Conservation (phyloP, 37 sponge, comb jelly and placozoan species). For the Agelas oroides region DNA sequence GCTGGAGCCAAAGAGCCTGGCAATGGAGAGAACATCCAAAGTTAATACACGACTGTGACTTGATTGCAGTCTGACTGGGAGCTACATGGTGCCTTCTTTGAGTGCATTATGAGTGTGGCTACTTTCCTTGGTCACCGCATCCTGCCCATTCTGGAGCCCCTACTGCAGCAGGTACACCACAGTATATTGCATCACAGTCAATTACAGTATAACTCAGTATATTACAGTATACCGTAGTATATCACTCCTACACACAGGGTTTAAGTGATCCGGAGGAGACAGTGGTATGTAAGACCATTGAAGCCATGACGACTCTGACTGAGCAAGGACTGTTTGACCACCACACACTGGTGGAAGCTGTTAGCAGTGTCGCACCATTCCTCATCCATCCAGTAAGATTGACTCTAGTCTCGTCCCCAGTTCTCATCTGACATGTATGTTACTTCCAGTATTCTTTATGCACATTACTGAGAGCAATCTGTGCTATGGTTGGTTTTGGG, state of each 20-base stretch:
- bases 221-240: too few species aligned
- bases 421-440: too few species aligned
- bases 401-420: too few species aligned
- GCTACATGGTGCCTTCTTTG: conserved; percentile 92
- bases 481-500: too few species aligned
- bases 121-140: conserved; percentile 86
- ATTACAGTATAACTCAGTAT: too few species aligned
- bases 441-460: too few species aligned
- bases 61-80: conserved; percentile 88
- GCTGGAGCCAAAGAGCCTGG: too few species aligned
- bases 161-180: conserved; percentile 76
- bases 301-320: conserved; percentile 81
- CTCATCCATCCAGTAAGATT: conserved; percentile 86
- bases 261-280: conserved; percentile 92
- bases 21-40: too few species aligned
- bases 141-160: conserved; percentile 81
- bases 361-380: conserved; percentile 72
- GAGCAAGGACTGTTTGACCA: conserved; percentile 75
- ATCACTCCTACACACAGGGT: conserved; percentile 54
- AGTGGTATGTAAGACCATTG: conserved; percentile 85
- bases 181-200: neutral
- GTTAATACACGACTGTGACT: too few species aligned
- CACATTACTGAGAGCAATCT: too few species aligned
- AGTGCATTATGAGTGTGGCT: conserved; percentile 88
- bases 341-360: conserved; percentile 57